Percentiles rank a stretch among this genome's conserved stretches.
phyloP scores from a whole-genome alignment of 2,113 vertebrate genomes.

The Malurus alboscapulatus region DNA sequence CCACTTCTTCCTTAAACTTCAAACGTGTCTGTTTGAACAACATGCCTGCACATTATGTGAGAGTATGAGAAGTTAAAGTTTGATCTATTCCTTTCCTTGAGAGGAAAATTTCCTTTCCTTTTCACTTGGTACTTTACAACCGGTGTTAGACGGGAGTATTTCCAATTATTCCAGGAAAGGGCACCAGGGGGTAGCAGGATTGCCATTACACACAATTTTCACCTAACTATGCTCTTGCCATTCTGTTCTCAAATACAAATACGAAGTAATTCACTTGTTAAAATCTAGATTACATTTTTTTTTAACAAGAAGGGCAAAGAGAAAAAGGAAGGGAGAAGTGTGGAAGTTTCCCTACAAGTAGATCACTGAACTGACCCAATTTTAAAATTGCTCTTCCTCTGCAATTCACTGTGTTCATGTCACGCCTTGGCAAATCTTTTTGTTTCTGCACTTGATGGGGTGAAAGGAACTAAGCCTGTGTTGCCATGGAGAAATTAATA shows the following conservation, averaged over 20 bases:
- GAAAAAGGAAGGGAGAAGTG: not conserved
- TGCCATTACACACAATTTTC: not conserved
- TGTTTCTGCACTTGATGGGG: not conserved
- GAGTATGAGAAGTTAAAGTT: not conserved
- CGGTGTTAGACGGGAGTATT: not conserved
- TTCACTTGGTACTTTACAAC: not conserved
- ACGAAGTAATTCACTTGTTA: not conserved
- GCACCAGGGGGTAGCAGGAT: not conserved
- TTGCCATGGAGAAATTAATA: conserved; percentile 53
- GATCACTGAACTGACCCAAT: not conserved
- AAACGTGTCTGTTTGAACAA: not conserved
- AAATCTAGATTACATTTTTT: not conserved
- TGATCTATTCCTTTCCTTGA: not conserved
- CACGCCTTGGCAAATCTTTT: not conserved
- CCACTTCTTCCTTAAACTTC: not conserved
- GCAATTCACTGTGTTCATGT: not conserved
- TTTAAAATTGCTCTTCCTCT: not conserved
- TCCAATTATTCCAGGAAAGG: not conserved
- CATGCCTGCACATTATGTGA: not conserved
- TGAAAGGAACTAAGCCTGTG: conserved; percentile 17
- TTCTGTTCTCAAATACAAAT: not conserved
- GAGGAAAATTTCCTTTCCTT: not conserved
- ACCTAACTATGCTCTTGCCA: not conserved
- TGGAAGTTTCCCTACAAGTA: not conserved
- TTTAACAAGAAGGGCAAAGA: not conserved